A percentile compares a stretch with the other conserved stretches of the same genome.
Conservation (phyloP, 1,140 invertebrate species). For the Branchinecta lynchi region DNA sequence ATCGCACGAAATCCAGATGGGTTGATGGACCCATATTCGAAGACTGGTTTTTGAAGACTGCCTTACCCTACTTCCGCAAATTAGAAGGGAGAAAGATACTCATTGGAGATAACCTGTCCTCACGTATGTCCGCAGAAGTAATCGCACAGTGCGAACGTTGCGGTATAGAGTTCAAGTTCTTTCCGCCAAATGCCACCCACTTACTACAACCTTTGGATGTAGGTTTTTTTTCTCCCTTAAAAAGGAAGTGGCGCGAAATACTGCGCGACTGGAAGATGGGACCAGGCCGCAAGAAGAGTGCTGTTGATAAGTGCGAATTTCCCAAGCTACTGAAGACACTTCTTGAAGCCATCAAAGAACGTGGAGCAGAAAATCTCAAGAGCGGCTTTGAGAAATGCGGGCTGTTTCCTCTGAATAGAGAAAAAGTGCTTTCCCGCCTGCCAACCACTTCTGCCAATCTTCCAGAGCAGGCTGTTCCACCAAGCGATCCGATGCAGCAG, state of each 20-base stretch:
- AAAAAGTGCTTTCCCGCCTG: too few species aligned
- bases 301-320: neutral
- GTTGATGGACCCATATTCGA: neutral
- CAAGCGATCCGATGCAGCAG: too few species aligned
- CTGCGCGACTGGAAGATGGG: neutral
- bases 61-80: neutral
- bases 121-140: neutral
- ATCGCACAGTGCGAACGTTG: neutral
- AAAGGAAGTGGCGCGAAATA: neutral
- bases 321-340: neutral
- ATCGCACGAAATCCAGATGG: too few species aligned
- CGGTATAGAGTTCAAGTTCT: neutral
- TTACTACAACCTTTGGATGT: neutral
- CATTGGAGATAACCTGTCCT: too few species aligned
- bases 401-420: too few species aligned
- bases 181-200: conserved; percentile 3
- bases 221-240: neutral
- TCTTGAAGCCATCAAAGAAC: neutral
- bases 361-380: neutral
- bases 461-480: too few species aligned
- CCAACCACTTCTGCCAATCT: too few species aligned
- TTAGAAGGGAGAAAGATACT: too few species aligned
- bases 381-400: neutral
- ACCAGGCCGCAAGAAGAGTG: neutral
- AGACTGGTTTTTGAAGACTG: neutral